Evolutionary conservation across 2,797 vertebrate species (phyloP).

Genomic region (Poeciliopsis infans): DNA sequence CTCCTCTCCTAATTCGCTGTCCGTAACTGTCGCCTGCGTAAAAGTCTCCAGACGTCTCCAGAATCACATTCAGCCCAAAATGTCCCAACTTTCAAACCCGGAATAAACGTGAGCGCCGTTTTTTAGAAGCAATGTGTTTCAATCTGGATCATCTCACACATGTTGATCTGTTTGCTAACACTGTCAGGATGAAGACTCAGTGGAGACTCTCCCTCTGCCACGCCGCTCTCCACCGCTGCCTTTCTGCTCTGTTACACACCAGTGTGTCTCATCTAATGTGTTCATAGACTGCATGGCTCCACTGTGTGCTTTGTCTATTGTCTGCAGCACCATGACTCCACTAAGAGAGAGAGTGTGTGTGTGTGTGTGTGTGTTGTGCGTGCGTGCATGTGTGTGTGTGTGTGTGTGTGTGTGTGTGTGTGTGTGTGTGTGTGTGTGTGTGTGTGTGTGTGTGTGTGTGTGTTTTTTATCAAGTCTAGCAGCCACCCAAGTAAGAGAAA

Average conservation of each 20-base stretch:
- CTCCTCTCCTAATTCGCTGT: background rate
- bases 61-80: background rate
- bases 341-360: too few species aligned
- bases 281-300: conserved; percentile 15
- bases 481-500: background rate
- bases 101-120: background rate
- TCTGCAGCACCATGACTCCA: background rate
- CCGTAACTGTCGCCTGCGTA: background rate
- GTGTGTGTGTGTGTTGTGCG: too few species aligned
- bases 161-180: conserved; percentile 4
- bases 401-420: too few species aligned
- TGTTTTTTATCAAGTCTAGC: background rate
- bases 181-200: background rate
- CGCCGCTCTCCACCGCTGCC: background rate
- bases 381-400: too few species aligned
- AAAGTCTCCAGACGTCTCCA: background rate
- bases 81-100: background rate
- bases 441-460: background rate
- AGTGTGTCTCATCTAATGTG: conserved; percentile 12
- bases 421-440: background rate
- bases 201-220: background rate
- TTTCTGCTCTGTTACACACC: conserved; percentile 12
- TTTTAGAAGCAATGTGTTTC: background rate
- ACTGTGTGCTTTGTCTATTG: background rate
- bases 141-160: background rate